Evolutionary conservation across 2,888 invertebrate genomes (phyloP).

Genomic region (Drosophila gaucha): DNA sequence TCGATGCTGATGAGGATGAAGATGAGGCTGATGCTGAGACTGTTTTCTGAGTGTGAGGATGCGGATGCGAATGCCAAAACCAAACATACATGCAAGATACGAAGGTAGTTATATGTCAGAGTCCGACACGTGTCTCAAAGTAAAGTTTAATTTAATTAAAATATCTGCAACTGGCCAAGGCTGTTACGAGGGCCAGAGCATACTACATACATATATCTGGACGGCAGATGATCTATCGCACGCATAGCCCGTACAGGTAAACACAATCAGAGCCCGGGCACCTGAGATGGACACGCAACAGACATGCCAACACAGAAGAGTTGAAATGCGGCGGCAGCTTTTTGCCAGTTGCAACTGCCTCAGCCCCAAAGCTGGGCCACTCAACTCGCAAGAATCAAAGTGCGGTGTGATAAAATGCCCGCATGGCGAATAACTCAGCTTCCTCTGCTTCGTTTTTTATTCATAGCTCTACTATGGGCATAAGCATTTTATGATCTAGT

Average conservation of each 20-base stretch:
- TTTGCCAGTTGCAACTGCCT: constrained; percentile 11
- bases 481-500: constrained; percentile 21
- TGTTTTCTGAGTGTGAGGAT: constrained; percentile 17
- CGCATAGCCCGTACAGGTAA: constrained; percentile 63
- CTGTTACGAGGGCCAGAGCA: constrained; percentile 18
- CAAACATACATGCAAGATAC: constrained; percentile 33
- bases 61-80: constrained; percentile 17
- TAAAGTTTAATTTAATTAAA: constrained; percentile 81
- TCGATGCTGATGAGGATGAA: constrained; percentile 24
- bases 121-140: constrained; percentile 74
- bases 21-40: constrained; percentile 5
- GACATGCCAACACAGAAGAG: constrained; percentile 24
- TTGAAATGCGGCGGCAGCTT: constrained; percentile 38
- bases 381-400: constrained; percentile 20
- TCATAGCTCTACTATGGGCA: constrained; percentile 9
- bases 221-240: constrained; percentile 74
- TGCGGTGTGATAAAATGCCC: constrained; percentile 57
- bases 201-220: constrained; percentile 3
- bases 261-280: constrained; percentile 70
- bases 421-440: constrained; percentile 37
- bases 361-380: constrained; percentile 10
- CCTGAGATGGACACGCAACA: constrained; percentile 48
- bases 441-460: background rate
- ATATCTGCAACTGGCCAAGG: constrained; percentile 57
- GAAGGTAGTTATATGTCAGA: constrained; percentile 27